Percentiles rank a stretch among this genome's conserved stretches.
These are phyloP conservation scores for Xylota segnis DNA, from an alignment of 2,888 invertebrate genomes.

Conservation along the genomic window DNA sequence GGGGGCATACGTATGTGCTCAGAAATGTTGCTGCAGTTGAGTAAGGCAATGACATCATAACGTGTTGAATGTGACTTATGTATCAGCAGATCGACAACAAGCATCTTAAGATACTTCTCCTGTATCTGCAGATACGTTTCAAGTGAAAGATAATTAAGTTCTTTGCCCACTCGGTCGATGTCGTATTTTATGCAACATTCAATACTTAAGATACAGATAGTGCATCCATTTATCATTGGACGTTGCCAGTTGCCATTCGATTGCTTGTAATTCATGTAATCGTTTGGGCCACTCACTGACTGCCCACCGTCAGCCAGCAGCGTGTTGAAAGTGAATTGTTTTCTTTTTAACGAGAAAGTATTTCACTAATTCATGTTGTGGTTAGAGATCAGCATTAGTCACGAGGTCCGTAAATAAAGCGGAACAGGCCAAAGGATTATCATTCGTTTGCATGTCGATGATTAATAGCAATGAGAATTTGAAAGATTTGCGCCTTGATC, in stretches of 20 bases:
- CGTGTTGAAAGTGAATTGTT: constrained; percentile 34
- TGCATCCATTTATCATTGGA: constrained; percentile 18
- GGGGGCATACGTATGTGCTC: constrained; percentile 8
- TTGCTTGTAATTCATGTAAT: constrained; percentile 20
- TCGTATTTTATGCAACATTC: constrained; percentile 34
- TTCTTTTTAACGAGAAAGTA: constrained; percentile 26
- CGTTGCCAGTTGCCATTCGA: constrained; percentile 18
- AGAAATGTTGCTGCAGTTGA: constrained; percentile 52
- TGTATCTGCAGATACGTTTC: constrained; percentile 20
- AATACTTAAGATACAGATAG: constrained; percentile 9
- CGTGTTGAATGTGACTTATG: constrained; percentile 47
- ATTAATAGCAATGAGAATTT: constrained; percentile 63
- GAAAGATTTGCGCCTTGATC: constrained; percentile 59
- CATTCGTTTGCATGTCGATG: constrained; percentile 45
- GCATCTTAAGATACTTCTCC: constrained; percentile 24
- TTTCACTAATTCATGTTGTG: constrained; percentile 39
- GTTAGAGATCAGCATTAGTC: constrained; percentile 70
- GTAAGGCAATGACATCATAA: constrained; percentile 64
- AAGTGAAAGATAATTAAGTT: constrained; percentile 32
- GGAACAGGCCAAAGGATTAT: constrained; percentile 36
- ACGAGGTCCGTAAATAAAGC: constrained; percentile 54
- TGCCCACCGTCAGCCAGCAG: neutral
- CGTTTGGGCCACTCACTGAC: constrained; percentile 20
- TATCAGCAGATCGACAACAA: constrained; percentile 11
- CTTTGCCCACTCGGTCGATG: constrained; percentile 25